Evolutionary conservation across 2,113 vertebrate genomes (phyloP).

Genomic region (Stegastes partitus): DNA sequence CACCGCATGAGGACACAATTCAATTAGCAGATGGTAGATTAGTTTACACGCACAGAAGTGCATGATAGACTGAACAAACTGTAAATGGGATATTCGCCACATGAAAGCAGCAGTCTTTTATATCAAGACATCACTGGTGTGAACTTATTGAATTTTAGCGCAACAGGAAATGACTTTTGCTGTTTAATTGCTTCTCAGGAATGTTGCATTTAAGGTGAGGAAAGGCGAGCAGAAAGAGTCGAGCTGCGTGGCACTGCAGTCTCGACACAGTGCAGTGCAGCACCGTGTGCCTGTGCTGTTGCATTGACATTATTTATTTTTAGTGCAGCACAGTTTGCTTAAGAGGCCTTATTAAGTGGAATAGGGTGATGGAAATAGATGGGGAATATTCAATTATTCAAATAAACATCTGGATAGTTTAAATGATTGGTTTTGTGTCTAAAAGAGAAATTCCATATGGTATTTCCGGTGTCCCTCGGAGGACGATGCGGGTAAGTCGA

Average conservation of each 20-base stretch:
- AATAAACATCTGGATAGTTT: constrained; percentile 33
- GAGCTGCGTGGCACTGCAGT: not conserved
- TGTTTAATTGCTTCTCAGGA: constrained; percentile 33
- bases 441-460: constrained; percentile 4
- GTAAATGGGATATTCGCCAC: constrained; percentile 14
- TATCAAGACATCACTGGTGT: constrained; percentile 22
- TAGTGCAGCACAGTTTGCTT: constrained; percentile 8
- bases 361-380: not conserved
- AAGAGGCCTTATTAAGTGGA: constrained; percentile 23
- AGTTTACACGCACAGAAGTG: constrained; percentile 25
- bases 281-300: not conserved
- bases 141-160: constrained; percentile 24
- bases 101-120: constrained; percentile 20
- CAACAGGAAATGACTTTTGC: constrained; percentile 11
- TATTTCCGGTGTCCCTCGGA: constrained; percentile 2
- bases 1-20: constrained; percentile 58
- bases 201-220: constrained; percentile 8
- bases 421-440: constrained; percentile 28
- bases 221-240: constrained; percentile 9
- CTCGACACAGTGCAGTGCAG: not conserved
- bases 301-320: constrained; percentile 10
- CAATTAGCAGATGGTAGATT: constrained; percentile 54
- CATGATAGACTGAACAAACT: constrained; percentile 2
- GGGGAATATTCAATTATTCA: constrained; percentile 28
- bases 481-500: constrained; percentile 5